A percentile compares a stretch with the other conserved stretches of the same genome.
These are phyloP conservation scores for Mormoops blainvillei DNA, from an alignment of 2,113 vertebrate species.

Conservation along the genomic window DNA sequence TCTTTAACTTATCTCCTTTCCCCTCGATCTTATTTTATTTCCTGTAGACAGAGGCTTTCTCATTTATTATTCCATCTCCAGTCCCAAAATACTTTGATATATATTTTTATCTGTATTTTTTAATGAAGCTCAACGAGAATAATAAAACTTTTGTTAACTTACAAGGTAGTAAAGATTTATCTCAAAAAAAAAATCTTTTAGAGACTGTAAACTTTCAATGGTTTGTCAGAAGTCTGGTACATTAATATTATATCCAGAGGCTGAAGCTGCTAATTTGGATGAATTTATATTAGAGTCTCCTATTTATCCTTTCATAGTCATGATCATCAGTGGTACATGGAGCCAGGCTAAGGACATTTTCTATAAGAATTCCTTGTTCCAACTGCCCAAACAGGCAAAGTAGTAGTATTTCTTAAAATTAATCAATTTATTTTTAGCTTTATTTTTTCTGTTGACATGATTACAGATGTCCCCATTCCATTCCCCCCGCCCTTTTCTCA, in stretches of 20 bases:
- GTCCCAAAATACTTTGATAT: not conserved
- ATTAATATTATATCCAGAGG: conserved; percentile 93
- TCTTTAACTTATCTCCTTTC: not conserved
- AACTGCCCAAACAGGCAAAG: conserved; percentile 91
- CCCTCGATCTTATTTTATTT: not conserved
- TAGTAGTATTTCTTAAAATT: not conserved
- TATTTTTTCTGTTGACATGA: too few relatives aligned
- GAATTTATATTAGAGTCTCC: conserved; percentile 79
- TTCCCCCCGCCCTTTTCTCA: too few relatives aligned
- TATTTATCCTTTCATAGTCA: conserved; percentile 82
- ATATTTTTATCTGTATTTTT: not conserved
- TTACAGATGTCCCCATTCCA: too few relatives aligned
- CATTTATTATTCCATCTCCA: not conserved
- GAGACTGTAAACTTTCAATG: conserved; percentile 90
- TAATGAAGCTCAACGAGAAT: not conserved
- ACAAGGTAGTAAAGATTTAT: conserved; percentile 37
- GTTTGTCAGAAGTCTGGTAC: conserved; percentile 88
- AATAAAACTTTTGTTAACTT: not conserved
- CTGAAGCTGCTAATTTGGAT: conserved; percentile 90
- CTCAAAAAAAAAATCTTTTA: conserved; percentile 70
- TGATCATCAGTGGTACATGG: conserved; percentile 98
- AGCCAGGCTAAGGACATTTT: conserved; percentile 99
- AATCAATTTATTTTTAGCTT: too few relatives aligned
- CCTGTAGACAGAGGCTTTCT: not conserved
- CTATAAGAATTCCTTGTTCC: conserved; percentile 93